A percentile compares a stretch with the other conserved stretches of the same genome.
phyloP scores from a whole-genome alignment of 2,888 invertebrate genomes.

The Sicus ferrugineus region DNA sequence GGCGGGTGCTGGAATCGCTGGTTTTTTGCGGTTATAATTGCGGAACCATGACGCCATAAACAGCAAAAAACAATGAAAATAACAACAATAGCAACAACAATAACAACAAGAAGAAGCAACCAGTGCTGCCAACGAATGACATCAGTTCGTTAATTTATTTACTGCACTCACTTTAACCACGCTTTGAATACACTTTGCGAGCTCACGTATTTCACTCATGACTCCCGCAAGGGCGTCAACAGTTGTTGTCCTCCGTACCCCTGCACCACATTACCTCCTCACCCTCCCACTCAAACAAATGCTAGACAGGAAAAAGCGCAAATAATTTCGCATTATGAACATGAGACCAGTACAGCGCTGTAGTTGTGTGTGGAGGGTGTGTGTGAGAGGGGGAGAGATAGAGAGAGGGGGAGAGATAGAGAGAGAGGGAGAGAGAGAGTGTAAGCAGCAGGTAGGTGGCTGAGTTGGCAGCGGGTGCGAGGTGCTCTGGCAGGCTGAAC shows the following conservation, averaged over 20 bases:
- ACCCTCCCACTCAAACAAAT: too few species aligned
- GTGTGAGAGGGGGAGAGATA: not conserved
- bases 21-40: not conserved
- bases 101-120: not conserved
- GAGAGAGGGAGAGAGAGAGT: not conserved
- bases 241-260: constrained; percentile 17
- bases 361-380: not conserved
- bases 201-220: not conserved
- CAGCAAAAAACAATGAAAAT: not conserved
- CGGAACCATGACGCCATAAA: constrained; percentile 16
- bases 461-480: not conserved
- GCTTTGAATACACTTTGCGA: not conserved
- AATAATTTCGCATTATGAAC: constrained; percentile 26
- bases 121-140: constrained; percentile 1
- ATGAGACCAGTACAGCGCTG: not conserved
- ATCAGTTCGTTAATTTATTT: constrained; percentile 19
- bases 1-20: not conserved
- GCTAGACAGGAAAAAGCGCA: constrained; percentile 27
- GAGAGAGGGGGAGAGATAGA: too few species aligned
- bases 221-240: constrained; percentile 9
- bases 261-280: too few species aligned
- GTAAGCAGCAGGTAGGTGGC: not conserved
- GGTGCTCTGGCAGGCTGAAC: not conserved
- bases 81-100: constrained; percentile 14
- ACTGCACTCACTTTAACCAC: constrained; percentile 20